These are phyloP conservation scores for Pandemis corylana DNA, from an alignment of 2,888 invertebrate species.

Conservation along the genomic window DNA sequence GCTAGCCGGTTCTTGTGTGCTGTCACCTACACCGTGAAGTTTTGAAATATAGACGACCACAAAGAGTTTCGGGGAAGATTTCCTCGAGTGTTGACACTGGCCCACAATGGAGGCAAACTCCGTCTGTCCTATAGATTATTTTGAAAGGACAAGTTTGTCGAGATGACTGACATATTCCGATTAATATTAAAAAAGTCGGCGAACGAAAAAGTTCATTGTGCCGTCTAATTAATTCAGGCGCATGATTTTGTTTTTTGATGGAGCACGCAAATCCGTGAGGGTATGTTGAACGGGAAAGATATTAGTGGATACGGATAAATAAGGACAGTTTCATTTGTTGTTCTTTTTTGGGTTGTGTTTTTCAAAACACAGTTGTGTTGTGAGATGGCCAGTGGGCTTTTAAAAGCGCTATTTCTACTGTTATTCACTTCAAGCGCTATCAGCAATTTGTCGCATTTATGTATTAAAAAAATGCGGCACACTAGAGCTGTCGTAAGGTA, in stretches of 20 bases:
- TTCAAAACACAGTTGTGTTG: not conserved
- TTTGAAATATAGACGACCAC: slow-evolving; percentile 71
- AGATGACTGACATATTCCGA: slow-evolving; percentile 69
- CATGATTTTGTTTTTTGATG: slow-evolving; percentile 19
- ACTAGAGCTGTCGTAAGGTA: no score
- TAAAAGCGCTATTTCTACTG: no score
- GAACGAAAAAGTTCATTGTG: slow-evolving; percentile 46
- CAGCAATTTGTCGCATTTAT: no score
- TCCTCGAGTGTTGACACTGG: slow-evolving; percentile 74
- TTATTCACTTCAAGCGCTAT: no score
- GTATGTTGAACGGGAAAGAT: not conserved
- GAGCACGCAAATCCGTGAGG: slow-evolving; percentile 30
- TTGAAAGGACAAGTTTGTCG: slow-evolving; percentile 69
- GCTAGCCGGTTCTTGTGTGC: slow-evolving; percentile 35
- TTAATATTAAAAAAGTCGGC: slow-evolving; percentile 47
- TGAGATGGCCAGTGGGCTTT: not conserved
- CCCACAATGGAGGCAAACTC: slow-evolving; percentile 78
- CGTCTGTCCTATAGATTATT: slow-evolving; percentile 71
- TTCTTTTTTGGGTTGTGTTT: no score
- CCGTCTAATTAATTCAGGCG: slow-evolving; percentile 49
- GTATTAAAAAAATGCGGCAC: no score
- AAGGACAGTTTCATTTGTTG: slow-evolving; percentile 3
- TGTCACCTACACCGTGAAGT: slow-evolving; percentile 66
- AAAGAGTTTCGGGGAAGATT: slow-evolving; percentile 75
- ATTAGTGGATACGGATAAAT: not conserved